Percentiles rank a stretch among this genome's conserved stretches.
Evolutionary conservation across 2,113 vertebrate species (phyloP).

Genomic region (Oostethus manadensis): DNA sequence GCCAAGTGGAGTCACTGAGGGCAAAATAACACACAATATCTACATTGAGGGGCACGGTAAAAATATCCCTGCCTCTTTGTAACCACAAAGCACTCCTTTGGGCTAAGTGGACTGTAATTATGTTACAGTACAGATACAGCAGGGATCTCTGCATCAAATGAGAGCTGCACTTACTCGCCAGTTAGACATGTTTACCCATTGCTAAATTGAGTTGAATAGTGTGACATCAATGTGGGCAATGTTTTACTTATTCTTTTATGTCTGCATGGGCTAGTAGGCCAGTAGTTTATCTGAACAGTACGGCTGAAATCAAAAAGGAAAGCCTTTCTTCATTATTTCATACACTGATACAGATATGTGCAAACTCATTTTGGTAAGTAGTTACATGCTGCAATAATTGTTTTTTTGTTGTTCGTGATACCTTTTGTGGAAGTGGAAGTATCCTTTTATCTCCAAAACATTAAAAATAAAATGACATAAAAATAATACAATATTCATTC

Average conservation of each 20-base stretch:
- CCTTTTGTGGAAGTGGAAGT: too few species aligned
- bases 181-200: neutral
- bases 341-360: neutral
- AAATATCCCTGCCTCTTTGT: conserved; percentile 22
- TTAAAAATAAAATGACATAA: too few species aligned
- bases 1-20: conserved; percentile 33
- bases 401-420: too few species aligned
- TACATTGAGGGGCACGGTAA: conserved; percentile 34
- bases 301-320: neutral
- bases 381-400: too few species aligned
- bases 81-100: conserved; percentile 19
- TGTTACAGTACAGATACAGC: neutral
- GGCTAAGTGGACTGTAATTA: conserved; percentile 10
- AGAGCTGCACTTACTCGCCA: neutral
- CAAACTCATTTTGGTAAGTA: too few species aligned
- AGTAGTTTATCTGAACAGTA: conserved; percentile 1
- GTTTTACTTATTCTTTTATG: conserved; percentile 2
- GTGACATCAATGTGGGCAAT: neutral
- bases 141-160: conserved; percentile 9
- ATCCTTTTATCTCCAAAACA: too few species aligned
- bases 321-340: neutral
- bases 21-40: conserved; percentile 42
- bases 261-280: neutral
- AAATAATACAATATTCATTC: too few species aligned
- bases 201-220: conserved; percentile 6